Percentiles rank a stretch among this genome's conserved stretches.
These are phyloP conservation scores for Drosophila rubida DNA, from an alignment of 2,888 invertebrate genomes.

Conservation along the genomic window DNA sequence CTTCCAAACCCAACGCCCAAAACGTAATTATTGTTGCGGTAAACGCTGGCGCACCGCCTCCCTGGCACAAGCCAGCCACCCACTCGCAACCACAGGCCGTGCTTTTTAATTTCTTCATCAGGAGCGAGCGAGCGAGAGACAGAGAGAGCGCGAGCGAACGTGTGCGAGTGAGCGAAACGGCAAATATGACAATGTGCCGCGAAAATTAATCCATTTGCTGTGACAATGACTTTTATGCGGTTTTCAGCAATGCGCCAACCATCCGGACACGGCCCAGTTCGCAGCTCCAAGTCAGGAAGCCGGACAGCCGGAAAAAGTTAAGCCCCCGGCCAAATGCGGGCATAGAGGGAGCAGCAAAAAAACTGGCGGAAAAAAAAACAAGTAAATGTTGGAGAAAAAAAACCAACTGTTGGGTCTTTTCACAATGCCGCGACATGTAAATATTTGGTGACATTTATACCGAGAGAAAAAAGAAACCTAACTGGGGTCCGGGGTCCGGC, in stretches of 20 bases:
- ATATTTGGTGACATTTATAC: slow-evolving; percentile 78
- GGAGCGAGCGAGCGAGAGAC: slow-evolving; percentile 20
- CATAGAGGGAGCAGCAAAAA: slow-evolving; percentile 27
- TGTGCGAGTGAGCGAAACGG: slow-evolving; percentile 23
- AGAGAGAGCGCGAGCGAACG: neutral
- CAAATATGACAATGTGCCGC: slow-evolving; percentile 73
- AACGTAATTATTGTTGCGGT: slow-evolving; percentile 80
- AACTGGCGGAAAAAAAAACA: slow-evolving; percentile 3
- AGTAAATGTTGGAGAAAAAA: slow-evolving; percentile 7
- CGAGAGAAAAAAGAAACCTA: slow-evolving; percentile 27
- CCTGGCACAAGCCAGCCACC: neutral
- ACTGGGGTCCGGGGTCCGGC: slow-evolving; percentile 15
- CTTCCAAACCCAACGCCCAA: slow-evolving; percentile 66
- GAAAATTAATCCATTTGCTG: slow-evolving; percentile 81
- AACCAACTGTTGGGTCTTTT: slow-evolving; percentile 33
- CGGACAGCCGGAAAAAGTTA: slow-evolving; percentile 71
- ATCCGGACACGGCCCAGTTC: slow-evolving; percentile 48
- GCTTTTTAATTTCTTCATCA: slow-evolving; percentile 76
- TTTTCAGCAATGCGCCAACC: slow-evolving; percentile 67
- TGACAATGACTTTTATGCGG: slow-evolving; percentile 81
- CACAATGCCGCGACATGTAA: slow-evolving; percentile 76
- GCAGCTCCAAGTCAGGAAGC: slow-evolving; percentile 36
- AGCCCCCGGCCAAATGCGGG: slow-evolving; percentile 74
- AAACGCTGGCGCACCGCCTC: slow-evolving; percentile 44
- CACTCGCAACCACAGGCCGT: slow-evolving; percentile 54